Conservation (phyloP, 2,113 vertebrate species). For the Chelonoidis abingdonii region DNA sequence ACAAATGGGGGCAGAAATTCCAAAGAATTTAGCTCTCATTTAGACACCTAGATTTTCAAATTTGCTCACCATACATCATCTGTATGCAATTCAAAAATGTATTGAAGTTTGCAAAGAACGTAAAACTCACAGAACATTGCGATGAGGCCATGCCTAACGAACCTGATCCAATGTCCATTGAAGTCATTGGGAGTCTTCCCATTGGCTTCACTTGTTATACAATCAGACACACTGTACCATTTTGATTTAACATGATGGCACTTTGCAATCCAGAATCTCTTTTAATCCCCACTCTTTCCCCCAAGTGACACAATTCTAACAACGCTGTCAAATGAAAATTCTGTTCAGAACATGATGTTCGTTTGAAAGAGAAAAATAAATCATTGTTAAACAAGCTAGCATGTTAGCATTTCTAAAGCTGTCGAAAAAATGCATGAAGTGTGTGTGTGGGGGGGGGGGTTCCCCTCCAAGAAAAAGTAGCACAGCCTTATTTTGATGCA, state of each 20-base stretch:
- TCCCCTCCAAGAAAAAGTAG: constrained; percentile 29
- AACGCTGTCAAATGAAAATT: constrained; percentile 1
- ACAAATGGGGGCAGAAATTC: not conserved
- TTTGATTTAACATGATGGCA: not conserved
- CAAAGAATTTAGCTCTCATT: not conserved
- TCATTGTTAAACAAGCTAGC: not conserved
- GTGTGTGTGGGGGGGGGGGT: not conserved
- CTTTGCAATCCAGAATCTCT: not conserved
- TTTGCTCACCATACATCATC: not conserved
- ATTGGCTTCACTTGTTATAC: not conserved
- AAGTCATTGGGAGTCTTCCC: not conserved
- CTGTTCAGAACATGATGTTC: constrained; percentile 13
- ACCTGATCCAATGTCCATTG: not conserved
- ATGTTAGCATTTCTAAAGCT: constrained; percentile 45
- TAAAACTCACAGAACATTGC: not conserved
- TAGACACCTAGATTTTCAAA: not conserved
- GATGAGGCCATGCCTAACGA: not conserved
- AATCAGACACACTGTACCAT: not conserved
- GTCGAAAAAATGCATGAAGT: not conserved
- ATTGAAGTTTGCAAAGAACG: not conserved
- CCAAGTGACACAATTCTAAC: not conserved
- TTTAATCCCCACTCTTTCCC: not conserved
- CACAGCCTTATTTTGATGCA: constrained; percentile 15
- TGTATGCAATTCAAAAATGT: not conserved
- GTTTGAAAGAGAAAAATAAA: constrained; percentile 22